phyloP scores from a whole-genome alignment of 23 tunicate genomes.

The Styela plicata region DNA sequence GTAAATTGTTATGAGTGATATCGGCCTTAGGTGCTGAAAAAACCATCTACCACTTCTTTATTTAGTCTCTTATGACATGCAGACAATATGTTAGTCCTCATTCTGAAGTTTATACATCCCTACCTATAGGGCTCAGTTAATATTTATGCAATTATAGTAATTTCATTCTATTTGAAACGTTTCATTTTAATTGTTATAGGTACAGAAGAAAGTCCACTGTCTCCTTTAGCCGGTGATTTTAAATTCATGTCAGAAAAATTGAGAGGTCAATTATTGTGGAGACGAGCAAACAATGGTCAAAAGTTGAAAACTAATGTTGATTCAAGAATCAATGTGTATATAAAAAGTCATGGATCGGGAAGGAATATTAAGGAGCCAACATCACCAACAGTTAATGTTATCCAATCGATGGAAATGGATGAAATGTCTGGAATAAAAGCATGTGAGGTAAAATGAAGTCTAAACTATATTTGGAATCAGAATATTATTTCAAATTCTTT shows the following conservation, averaged over 20 bases:
- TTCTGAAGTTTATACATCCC: too few species aligned
- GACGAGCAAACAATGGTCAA: slow-evolving; percentile 1
- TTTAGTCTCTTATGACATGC: too few species aligned
- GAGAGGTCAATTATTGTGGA: slow-evolving; percentile 9
- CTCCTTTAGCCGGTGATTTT: not conserved
- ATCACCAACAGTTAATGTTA: not conserved
- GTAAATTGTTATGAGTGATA: too few species aligned
- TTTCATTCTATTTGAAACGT: too few species aligned
- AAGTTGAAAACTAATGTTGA: slow-evolving; percentile 15
- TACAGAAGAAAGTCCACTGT: not conserved
- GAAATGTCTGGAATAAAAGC: slow-evolving; percentile 20
- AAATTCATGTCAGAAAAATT: not conserved
- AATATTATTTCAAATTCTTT: too few species aligned
- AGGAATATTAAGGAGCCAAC: not conserved
- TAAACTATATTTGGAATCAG: too few species aligned
- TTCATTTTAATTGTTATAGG: too few species aligned
- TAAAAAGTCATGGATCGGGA: slow-evolving; percentile 15
- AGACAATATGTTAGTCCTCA: too few species aligned
- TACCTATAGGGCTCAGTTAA: too few species aligned
- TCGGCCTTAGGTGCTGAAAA: too few species aligned
- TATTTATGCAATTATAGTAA: too few species aligned
- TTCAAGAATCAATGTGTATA: slow-evolving; percentile 3
- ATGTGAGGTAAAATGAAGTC: slow-evolving; percentile 25
- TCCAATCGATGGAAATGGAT: not conserved
- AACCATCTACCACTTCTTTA: too few species aligned